These are phyloP conservation scores for Nesospiza acunhae DNA, from an alignment of 2,113 vertebrate genomes.

Conservation along the genomic window DNA sequence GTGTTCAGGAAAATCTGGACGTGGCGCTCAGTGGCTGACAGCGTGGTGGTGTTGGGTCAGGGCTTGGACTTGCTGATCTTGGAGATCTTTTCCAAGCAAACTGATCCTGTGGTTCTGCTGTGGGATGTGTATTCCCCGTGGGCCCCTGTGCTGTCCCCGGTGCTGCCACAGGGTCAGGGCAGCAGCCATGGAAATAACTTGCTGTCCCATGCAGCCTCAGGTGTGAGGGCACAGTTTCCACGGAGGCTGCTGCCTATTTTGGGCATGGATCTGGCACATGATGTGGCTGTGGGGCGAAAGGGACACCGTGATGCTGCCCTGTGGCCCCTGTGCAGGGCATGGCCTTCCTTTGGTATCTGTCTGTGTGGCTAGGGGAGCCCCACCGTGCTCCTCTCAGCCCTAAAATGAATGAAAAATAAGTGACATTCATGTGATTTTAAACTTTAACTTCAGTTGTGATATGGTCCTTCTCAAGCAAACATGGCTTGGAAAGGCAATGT, in stretches of 20 bases:
- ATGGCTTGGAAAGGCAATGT: accelerated
- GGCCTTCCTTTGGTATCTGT: accelerated
- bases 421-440: neutral
- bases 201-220: neutral
- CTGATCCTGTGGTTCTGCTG: neutral
- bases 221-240: neutral
- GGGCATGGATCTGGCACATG: neutral
- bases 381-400: accelerated
- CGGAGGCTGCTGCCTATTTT: accelerated
- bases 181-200: accelerated
- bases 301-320: accelerated
- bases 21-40: too few relatives aligned
- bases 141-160: accelerated
- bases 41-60: neutral
- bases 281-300: accelerated
- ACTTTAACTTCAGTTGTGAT: neutral
- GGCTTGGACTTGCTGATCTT: accelerated
- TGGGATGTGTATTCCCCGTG: accelerated
- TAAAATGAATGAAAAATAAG: neutral
- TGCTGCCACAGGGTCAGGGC: too few relatives aligned
- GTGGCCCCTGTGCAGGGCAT: too few relatives aligned
- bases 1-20: neutral
- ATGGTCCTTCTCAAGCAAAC: neutral
- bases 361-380: accelerated
- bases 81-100: neutral